Evolutionary conservation across 92 coral and sea anemone species (phyloP).

Genomic region (Palythoa grandiflora): DNA sequence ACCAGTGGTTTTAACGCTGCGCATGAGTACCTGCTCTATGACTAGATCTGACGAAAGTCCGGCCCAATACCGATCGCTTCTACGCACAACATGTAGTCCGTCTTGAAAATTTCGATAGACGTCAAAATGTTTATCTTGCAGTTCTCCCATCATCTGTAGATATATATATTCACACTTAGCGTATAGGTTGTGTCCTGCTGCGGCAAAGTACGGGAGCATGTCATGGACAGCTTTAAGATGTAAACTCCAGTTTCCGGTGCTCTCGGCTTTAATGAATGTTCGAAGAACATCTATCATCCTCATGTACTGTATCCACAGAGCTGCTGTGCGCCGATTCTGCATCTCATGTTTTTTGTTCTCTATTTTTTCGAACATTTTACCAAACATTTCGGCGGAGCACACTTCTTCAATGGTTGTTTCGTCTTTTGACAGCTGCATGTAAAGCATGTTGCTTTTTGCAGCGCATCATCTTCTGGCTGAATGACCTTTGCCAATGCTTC

Average conservation of each 20-base stretch:
- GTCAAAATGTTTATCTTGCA: neutral
- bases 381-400: conserved; percentile 16
- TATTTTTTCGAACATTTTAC: neutral
- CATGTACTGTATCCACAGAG: conserved; percentile 63
- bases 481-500: conserved; percentile 1
- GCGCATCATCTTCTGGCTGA: neutral
- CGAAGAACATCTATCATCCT: conserved; percentile 56
- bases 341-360: neutral
- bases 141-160: conserved; percentile 49
- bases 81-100: neutral
- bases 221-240: conserved; percentile 58
- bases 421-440: neutral
- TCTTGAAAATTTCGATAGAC: neutral
- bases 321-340: conserved; percentile 49
- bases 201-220: conserved; percentile 68
- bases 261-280: conserved; percentile 59
- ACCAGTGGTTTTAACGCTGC: neutral
- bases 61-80: neutral
- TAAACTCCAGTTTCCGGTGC: conserved; percentile 61
- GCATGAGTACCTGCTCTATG: neutral
- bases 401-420: neutral
- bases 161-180: conserved; percentile 37
- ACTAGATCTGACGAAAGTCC: neutral
- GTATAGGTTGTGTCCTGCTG: conserved; percentile 47
- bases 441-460: neutral